A percentile compares a stretch with the other conserved stretches of the same genome.
phyloP scores from a whole-genome alignment of 2,888 invertebrate genomes.

The Melinaea menophilus region DNA sequence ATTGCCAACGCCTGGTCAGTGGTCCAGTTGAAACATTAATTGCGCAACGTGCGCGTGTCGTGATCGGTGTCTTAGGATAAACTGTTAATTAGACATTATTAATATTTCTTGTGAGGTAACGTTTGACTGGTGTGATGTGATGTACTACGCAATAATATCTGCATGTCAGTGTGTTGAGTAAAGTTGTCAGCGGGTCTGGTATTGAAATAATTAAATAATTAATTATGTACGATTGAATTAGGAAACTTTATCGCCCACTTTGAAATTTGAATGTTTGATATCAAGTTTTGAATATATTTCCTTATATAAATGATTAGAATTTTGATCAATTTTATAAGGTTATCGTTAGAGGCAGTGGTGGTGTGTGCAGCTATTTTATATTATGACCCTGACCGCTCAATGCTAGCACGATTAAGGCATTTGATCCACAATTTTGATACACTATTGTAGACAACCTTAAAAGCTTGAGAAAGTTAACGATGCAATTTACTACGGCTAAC shows the following conservation, averaged over 20 bases:
- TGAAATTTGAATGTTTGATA: not conserved
- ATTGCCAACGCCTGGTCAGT: too few species aligned
- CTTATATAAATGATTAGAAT: not conserved
- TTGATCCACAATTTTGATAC: slow-evolving; percentile 30
- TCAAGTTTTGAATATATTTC: not conserved
- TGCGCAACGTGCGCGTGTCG: slow-evolving; percentile 60
- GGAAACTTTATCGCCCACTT: not conserved
- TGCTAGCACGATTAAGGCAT: slow-evolving; percentile 32
- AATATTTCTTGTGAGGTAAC: slow-evolving; percentile 60
- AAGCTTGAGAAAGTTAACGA: slow-evolving; percentile 23
- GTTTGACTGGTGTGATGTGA: slow-evolving; percentile 33
- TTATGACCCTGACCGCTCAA: slow-evolving; percentile 28
- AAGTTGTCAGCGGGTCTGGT: slow-evolving; percentile 21
- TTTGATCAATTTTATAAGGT: not conserved
- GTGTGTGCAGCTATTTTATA: slow-evolving; percentile 27
- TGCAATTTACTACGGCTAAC: slow-evolving; percentile 17
- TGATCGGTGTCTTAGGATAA: slow-evolving; percentile 71
- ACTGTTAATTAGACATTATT: slow-evolving; percentile 69
- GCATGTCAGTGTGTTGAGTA: slow-evolving; percentile 37
- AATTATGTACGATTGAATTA: slow-evolving; percentile 2
- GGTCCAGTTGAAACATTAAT: slow-evolving; percentile 49
- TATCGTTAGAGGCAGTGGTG: not conserved
- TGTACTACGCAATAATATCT: slow-evolving; percentile 37
- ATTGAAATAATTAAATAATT: slow-evolving; percentile 11
- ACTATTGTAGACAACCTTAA: slow-evolving; percentile 23